Conservation (phyloP, 2,888 invertebrate genomes). For the Scaptomyza polygonia region DNA sequence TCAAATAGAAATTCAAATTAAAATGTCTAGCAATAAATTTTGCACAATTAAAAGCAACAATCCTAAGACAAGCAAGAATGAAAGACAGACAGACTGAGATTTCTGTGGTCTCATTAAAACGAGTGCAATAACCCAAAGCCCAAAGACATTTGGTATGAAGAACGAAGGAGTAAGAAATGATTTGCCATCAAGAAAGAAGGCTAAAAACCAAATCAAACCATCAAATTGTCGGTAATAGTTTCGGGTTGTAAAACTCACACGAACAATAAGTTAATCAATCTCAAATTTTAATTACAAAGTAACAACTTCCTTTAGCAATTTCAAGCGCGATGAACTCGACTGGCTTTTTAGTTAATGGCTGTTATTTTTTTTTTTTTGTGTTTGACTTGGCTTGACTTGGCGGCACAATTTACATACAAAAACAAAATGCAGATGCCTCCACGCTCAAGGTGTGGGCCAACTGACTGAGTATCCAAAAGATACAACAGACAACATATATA, state of each 20-base stretch:
- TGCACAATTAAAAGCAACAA: conserved; percentile 70
- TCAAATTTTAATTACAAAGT: conserved; percentile 80
- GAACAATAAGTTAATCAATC: conserved; percentile 81
- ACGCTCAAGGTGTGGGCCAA: conserved; percentile 74
- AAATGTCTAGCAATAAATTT: conserved; percentile 67
- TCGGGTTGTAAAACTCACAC: conserved; percentile 80
- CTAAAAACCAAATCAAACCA: conserved; percentile 70
- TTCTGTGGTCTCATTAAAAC: conserved; percentile 43
- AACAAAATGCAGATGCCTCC: conserved; percentile 44
- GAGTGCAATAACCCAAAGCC: conserved; percentile 63
- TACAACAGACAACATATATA: conserved; percentile 3
- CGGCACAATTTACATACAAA: conserved; percentile 73
- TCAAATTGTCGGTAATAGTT: conserved; percentile 79
- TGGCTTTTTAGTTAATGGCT: conserved; percentile 62
- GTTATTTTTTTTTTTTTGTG: conserved; percentile 1
- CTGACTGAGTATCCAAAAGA: conserved; percentile 44
- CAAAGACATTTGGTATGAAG: conserved; percentile 45
- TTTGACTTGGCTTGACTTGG: conserved; percentile 32
- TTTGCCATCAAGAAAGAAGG: conserved; percentile 34
- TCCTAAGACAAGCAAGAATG: conserved; percentile 20
- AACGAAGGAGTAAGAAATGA: not conserved
- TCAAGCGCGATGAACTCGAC: conserved; percentile 76
- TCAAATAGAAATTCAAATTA: conserved; percentile 54
- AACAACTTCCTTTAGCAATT: conserved; percentile 80
- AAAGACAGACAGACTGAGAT: conserved; percentile 19